These are phyloP conservation scores for Orientallactaga bullata DNA, from an alignment of 2,113 vertebrate species.

Conservation along the genomic window DNA sequence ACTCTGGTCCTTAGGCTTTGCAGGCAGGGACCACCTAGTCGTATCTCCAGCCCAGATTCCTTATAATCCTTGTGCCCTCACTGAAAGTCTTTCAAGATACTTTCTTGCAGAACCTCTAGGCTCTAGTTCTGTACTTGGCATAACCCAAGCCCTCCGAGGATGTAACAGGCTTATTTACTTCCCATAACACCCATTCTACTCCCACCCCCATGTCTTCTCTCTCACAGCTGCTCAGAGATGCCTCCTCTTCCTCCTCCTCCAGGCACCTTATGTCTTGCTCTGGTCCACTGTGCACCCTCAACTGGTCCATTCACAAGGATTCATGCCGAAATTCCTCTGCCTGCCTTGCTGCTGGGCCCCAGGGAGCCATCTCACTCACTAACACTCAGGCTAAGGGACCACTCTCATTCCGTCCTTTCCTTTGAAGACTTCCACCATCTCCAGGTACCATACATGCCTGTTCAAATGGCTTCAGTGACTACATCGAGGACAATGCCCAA, in stretches of 20 bases:
- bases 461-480: not conserved
- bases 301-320: not conserved
- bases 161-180: not conserved
- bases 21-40: too few relatives aligned
- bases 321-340: fast-evolving
- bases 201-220: not conserved
- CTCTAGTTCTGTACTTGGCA: not conserved
- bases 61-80: too few relatives aligned
- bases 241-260: not conserved
- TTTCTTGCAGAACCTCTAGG: not conserved
- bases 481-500: not conserved
- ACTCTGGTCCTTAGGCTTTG: too few relatives aligned
- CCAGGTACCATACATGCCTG: not conserved
- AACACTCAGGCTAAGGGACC: not conserved
- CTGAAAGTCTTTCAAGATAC: not conserved
- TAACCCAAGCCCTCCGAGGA: not conserved
- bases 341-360: not conserved
- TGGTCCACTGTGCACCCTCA: not conserved
- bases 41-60: too few relatives aligned
- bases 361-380: not conserved
- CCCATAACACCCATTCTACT: not conserved
- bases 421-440: not conserved
- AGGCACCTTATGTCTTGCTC: too few relatives aligned
- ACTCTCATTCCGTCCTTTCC: not conserved
- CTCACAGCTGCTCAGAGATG: not conserved